Percentiles rank a stretch among this genome's conserved stretches.
Conservation (phyloP, 1,140 invertebrate genomes). For the Bombus fervidus region DNA sequence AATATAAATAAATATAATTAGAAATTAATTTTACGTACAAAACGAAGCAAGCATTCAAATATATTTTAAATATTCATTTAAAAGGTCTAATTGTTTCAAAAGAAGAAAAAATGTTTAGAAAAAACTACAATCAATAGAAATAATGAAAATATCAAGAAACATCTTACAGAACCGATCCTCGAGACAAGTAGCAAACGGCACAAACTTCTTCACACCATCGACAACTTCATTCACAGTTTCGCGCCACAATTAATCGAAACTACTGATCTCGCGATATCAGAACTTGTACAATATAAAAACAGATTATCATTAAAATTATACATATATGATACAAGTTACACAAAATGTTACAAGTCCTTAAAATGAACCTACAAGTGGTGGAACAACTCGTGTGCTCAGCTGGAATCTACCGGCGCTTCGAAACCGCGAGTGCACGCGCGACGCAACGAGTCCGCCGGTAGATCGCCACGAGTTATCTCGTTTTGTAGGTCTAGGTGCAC, state of each 20-base stretch:
- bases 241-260: not conserved
- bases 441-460: constrained; percentile 39
- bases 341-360: not conserved
- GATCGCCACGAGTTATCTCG: constrained; percentile 60
- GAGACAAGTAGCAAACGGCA: not conserved
- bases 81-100: no score
- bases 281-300: no score
- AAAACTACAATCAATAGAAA: not conserved
- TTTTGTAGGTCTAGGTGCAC: constrained; percentile 74
- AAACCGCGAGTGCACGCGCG: constrained; percentile 11
- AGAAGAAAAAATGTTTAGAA: not conserved
- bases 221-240: not conserved
- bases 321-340: not conserved
- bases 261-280: not conserved
- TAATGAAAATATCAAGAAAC: not conserved
- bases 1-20: no score
- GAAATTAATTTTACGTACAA: no score
- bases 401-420: not conserved
- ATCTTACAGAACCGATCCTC: not conserved
- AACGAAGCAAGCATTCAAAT: no score
- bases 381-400: no score
- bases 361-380: no score
- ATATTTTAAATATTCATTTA: no score
- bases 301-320: no score
- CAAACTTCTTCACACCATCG: not conserved